Conservation (phyloP, 2,888 invertebrate species). For the Pycnomerus fuliginosus region DNA sequence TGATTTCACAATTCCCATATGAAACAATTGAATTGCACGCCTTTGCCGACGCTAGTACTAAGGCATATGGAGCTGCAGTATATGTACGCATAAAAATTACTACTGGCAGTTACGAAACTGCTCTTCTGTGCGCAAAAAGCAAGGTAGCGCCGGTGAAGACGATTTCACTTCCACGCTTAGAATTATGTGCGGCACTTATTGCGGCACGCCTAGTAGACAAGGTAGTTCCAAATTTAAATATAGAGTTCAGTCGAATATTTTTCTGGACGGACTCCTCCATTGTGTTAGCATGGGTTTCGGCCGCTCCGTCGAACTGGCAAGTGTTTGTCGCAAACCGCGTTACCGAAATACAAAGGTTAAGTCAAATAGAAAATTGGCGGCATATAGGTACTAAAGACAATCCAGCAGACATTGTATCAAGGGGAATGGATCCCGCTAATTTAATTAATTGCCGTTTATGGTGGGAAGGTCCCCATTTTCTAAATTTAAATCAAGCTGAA, state of each 20-base stretch:
- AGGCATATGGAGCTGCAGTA: slow-evolving; percentile 5
- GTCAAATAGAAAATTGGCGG: slow-evolving; percentile 4
- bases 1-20: not conserved
- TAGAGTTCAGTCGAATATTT: not conserved
- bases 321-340: slow-evolving; percentile 14
- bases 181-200: slow-evolving; percentile 15
- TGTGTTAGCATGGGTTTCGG: slow-evolving; percentile 7
- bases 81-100: slow-evolving; percentile 2
- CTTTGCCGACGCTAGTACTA: slow-evolving; percentile 5
- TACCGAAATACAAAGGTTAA: slow-evolving; percentile 6
- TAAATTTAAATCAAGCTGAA: not conserved
- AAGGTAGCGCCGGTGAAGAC: slow-evolving; percentile 11
- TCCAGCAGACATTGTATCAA: slow-evolving; percentile 8
- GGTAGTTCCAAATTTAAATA: not conserved
- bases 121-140: too few relatives aligned
- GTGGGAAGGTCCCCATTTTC: not conserved
- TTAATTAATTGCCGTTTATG: not conserved
- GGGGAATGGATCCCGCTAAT: slow-evolving; percentile 4
- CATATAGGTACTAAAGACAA: slow-evolving; percentile 9
- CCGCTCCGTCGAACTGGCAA: slow-evolving; percentile 3
- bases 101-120: slow-evolving; percentile 1
- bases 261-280: slow-evolving; percentile 11
- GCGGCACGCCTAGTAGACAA: slow-evolving; percentile 4
- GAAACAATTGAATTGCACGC: not conserved
- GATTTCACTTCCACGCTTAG: slow-evolving; percentile 10